These are phyloP conservation scores for Trinorchestia longiramus DNA, from an alignment of 1,140 invertebrate genomes.

Conservation along the genomic window DNA sequence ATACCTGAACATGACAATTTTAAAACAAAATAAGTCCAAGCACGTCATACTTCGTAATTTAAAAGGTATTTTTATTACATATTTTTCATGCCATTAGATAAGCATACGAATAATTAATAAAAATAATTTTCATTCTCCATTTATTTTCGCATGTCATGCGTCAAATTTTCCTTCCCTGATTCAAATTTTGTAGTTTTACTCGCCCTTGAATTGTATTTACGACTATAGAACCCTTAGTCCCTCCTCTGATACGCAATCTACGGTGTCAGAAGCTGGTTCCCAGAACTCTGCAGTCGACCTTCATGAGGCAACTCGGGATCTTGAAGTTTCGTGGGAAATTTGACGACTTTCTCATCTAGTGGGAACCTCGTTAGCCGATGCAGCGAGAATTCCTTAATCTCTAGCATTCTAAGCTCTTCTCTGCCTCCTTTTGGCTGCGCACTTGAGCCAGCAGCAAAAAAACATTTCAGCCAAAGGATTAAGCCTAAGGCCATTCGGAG, in stretches of 20 bases:
- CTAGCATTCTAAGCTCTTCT: too few species aligned
- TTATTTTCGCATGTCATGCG: neutral
- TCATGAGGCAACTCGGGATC: neutral
- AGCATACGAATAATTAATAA: neutral
- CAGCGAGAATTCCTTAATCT: neutral
- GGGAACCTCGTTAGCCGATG: neutral
- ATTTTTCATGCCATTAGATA: neutral
- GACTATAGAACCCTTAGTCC: neutral
- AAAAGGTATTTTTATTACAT: neutral
- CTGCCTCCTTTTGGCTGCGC: too few species aligned
- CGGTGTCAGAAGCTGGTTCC: neutral
- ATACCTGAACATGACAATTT: neutral
- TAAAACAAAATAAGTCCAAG: neutral
- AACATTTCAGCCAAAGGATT: too few species aligned
- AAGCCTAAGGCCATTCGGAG: too few species aligned
- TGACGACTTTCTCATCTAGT: neutral
- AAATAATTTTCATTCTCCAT: neutral
- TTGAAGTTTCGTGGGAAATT: neutral
- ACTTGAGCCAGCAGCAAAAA: too few species aligned
- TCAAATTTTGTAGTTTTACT: neutral
- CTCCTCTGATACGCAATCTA: neutral
- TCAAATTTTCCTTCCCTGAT: neutral
- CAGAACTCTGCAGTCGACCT: neutral
- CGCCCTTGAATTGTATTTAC: neutral
- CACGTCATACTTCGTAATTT: neutral